These are phyloP conservation scores for Papilio demoleus DNA, from an alignment of 2,888 invertebrate species.

Conservation along the genomic window DNA sequence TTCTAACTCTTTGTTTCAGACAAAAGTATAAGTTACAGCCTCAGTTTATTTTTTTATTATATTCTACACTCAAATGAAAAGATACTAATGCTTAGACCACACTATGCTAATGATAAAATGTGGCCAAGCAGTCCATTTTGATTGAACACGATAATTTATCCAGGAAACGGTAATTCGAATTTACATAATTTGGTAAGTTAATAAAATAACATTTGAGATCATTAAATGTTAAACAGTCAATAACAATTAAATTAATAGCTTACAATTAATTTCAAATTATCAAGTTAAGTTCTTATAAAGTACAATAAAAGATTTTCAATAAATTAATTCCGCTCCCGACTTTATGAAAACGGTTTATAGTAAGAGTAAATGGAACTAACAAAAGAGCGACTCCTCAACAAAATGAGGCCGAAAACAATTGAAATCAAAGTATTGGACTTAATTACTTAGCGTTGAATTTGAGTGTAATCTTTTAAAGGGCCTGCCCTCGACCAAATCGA, in stretches of 20 bases:
- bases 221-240: background rate
- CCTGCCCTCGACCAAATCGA: constrained; percentile 48
- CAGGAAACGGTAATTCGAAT: too few relatives aligned
- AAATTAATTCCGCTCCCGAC: constrained; percentile 23
- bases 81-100: too few relatives aligned
- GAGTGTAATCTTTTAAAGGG: constrained; percentile 48
- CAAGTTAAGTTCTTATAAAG: background rate
- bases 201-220: too few relatives aligned
- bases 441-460: constrained; percentile 50
- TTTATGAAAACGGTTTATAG: constrained; percentile 23
- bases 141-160: too few relatives aligned
- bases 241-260: background rate
- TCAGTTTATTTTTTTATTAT: too few relatives aligned
- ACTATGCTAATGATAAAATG: too few relatives aligned
- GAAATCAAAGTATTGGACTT: constrained; percentile 49
- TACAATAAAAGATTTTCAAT: constrained; percentile 19
- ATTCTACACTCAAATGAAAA: too few relatives aligned
- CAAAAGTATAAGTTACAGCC: constrained; percentile 40
- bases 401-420: constrained; percentile 38
- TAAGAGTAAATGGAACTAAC: constrained; percentile 17
- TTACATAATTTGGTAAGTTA: too few relatives aligned
- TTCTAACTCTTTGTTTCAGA: constrained; percentile 19
- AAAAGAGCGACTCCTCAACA: constrained; percentile 28
- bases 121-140: too few relatives aligned
- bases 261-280: constrained; percentile 4